Conservation (phyloP, 2,113 vertebrate species). For the Leuciscus idus region DNA sequence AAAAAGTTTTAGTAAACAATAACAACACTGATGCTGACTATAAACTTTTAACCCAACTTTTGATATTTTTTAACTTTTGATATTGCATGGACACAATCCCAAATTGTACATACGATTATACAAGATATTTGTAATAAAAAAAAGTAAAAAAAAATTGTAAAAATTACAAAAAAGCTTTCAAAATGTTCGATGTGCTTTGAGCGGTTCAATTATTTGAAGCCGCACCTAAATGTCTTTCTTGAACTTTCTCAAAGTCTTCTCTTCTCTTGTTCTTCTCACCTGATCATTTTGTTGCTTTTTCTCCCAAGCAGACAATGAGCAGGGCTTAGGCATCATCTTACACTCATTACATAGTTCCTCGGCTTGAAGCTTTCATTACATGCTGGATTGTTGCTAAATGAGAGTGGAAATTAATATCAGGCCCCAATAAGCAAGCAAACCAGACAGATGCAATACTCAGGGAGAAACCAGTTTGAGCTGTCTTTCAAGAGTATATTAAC, state of each 20-base stretch:
- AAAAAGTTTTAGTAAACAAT: background rate
- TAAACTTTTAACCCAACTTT: background rate
- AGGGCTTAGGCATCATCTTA: slow-evolving; percentile 36
- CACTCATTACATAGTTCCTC: slow-evolving; percentile 35
- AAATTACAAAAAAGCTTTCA: background rate
- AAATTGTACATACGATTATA: no score
- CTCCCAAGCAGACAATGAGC: slow-evolving; percentile 29
- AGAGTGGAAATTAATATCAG: slow-evolving; percentile 44
- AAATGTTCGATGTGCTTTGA: background rate
- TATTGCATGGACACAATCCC: background rate
- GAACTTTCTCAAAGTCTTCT: slow-evolving; percentile 7
- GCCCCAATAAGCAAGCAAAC: slow-evolving; percentile 7
- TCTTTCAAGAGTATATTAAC: background rate
- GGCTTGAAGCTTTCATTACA: slow-evolving; percentile 38
- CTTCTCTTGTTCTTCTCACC: background rate
- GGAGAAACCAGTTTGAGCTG: background rate
- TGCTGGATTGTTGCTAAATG: slow-evolving; percentile 41
- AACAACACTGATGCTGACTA: background rate
- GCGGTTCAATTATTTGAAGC: background rate
- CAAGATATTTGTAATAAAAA: no score
- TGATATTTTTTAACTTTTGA: background rate
- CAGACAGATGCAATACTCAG: background rate
- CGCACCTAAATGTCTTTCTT: background rate
- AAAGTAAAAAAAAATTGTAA: background rate
- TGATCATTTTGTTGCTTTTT: slow-evolving; percentile 48